Conservation (phyloP, 2,888 invertebrate species). For the Liposcelis brunnea region DNA sequence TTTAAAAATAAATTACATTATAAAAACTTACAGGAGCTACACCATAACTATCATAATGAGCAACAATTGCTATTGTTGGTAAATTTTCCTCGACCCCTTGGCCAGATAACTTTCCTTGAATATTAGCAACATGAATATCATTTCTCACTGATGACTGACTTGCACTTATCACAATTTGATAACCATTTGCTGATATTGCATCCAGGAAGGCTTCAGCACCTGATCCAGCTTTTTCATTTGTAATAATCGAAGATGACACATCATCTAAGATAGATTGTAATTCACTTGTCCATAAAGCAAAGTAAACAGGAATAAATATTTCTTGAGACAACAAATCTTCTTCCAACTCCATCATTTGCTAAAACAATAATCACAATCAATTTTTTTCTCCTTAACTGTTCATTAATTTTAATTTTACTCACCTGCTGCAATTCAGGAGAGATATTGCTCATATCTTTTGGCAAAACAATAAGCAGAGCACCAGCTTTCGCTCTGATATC, state of each 20-base stretch:
- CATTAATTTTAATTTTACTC: conserved; percentile 12
- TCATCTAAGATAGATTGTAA: conserved; percentile 59
- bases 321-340: conserved; percentile 60
- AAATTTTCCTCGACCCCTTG: conserved; percentile 48
- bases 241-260: conserved; percentile 47
- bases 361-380: conserved; percentile 17
- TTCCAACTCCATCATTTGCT: conserved; percentile 64
- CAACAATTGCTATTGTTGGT: conserved; percentile 77
- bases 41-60: conserved; percentile 85
- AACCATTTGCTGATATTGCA: conserved; percentile 85
- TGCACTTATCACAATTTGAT: conserved; percentile 74
- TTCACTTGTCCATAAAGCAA: conserved; percentile 56
- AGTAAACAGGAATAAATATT: conserved; percentile 72
- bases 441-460: conserved; percentile 47
- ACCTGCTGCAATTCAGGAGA: conserved; percentile 53
- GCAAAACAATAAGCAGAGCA: conserved; percentile 69
- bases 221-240: conserved; percentile 53
- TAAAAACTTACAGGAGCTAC: conserved; percentile 62
- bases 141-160: conserved; percentile 48
- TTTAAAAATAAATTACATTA: not conserved
- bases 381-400: not conserved
- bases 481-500: conserved; percentile 65
- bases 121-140: conserved; percentile 69
- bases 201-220: conserved; percentile 70
- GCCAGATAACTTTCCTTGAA: conserved; percentile 63